Evolutionary conservation across 35 echinoderm and acorn worm genomes (phyloP).

Genomic region (Diadema setosum): DNA sequence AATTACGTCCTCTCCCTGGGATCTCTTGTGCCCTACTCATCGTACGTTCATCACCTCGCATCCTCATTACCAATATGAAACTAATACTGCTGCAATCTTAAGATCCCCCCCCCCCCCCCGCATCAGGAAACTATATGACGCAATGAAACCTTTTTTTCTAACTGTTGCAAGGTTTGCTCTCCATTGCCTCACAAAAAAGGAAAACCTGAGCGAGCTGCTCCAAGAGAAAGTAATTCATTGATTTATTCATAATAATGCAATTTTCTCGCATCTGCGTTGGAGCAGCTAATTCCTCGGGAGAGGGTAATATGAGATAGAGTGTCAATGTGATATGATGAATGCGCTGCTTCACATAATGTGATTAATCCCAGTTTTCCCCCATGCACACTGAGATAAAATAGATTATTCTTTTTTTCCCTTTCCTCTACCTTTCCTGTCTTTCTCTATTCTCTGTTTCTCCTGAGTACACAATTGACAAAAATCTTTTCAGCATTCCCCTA

Average conservation of each 20-base stretch:
- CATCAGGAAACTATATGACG: no score
- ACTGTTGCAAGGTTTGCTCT: no score
- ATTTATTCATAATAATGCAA: slow-evolving; percentile 30
- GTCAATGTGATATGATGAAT: not conserved
- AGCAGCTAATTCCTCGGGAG: not conserved
- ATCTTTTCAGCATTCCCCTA: no score
- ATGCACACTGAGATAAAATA: not conserved
- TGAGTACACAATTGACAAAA: no score
- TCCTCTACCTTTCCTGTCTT: no score
- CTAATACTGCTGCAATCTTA: not conserved
- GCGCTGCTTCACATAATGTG: not conserved
- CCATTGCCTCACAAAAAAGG: no score
- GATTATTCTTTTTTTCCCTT: no score
- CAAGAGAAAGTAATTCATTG: slow-evolving; percentile 18
- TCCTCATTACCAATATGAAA: not conserved
- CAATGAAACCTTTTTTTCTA: no score
- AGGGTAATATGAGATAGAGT: slow-evolving; percentile 13
- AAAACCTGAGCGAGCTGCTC: no score
- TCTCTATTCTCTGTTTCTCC: no score
- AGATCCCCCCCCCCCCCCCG: no score
- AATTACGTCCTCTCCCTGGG: not conserved
- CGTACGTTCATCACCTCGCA: no score
- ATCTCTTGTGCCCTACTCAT: not conserved
- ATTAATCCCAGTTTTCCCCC: not conserved
- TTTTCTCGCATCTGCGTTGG: not conserved